phyloP scores from a whole-genome alignment of 2,113 vertebrate species.

The Ageneiosus marmoratus region DNA sequence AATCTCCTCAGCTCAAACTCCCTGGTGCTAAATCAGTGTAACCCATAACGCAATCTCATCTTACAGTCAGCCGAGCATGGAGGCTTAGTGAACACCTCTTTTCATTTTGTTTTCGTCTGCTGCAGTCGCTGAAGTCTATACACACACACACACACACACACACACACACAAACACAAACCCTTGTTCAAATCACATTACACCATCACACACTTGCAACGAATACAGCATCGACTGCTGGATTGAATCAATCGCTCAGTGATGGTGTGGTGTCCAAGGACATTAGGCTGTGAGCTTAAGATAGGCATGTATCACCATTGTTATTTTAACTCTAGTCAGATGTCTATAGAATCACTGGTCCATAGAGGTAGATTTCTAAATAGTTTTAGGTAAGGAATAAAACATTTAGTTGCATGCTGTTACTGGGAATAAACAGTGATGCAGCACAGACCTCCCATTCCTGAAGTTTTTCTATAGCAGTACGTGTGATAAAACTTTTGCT shows the following conservation, averaged over 20 bases:
- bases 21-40: background rate
- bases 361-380: background rate
- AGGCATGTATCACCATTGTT: background rate
- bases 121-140: background rate
- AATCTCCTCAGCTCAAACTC: constrained; percentile 5
- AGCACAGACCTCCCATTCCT: constrained; percentile 8
- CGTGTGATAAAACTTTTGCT: too few species aligned
- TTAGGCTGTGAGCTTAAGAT: background rate
- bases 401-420: background rate
- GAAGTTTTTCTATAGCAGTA: background rate
- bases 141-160: constrained; percentile 13
- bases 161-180: constrained; percentile 8
- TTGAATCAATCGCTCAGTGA: constrained; percentile 8
- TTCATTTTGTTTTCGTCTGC: constrained; percentile 25
- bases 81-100: constrained; percentile 25
- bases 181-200: constrained; percentile 11
- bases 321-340: background rate
- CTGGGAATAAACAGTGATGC: background rate
- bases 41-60: constrained; percentile 11
- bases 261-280: background rate
- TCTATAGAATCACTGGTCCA: background rate
- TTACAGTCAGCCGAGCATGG: constrained; percentile 25
- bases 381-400: background rate
- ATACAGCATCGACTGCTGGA: constrained; percentile 8
- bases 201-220: constrained; percentile 10